These are phyloP conservation scores for Thryonomys swinderianus DNA, from an alignment of 2,113 vertebrate genomes.

Conservation along the genomic window DNA sequence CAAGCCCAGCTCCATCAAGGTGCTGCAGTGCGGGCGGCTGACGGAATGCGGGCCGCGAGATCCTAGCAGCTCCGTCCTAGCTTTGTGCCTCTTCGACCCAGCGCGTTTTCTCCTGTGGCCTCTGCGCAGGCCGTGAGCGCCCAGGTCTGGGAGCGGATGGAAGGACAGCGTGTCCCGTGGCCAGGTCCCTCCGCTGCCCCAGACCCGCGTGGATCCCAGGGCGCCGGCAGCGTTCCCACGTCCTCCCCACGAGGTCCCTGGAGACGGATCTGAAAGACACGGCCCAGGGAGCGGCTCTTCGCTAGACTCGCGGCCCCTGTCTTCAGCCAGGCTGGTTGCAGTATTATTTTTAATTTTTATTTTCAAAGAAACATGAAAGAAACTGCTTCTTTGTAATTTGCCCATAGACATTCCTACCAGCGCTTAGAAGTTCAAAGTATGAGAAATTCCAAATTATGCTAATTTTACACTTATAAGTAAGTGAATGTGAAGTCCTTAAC, in stretches of 20 bases:
- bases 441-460: neutral
- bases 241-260: no score
- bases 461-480: constrained; percentile 12
- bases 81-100: neutral
- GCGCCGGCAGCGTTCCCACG: neutral
- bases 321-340: neutral
- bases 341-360: neutral
- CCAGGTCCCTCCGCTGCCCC: rapidly evolving
- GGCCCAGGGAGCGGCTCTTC: neutral
- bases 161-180: neutral
- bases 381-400: neutral
- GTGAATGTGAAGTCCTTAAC: neutral
- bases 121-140: no score
- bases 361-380: neutral
- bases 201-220: neutral
- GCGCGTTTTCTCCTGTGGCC: neutral
- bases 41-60: neutral
- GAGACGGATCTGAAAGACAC: neutral
- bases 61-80: neutral
- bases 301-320: neutral
- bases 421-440: neutral
- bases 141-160: neutral
- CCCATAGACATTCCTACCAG: neutral
- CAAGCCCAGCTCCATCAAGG: neutral
- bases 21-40: no score